These are phyloP conservation scores for Cylindroiulus punctatus DNA, from an alignment of 2,888 invertebrate species.

Conservation along the genomic window DNA sequence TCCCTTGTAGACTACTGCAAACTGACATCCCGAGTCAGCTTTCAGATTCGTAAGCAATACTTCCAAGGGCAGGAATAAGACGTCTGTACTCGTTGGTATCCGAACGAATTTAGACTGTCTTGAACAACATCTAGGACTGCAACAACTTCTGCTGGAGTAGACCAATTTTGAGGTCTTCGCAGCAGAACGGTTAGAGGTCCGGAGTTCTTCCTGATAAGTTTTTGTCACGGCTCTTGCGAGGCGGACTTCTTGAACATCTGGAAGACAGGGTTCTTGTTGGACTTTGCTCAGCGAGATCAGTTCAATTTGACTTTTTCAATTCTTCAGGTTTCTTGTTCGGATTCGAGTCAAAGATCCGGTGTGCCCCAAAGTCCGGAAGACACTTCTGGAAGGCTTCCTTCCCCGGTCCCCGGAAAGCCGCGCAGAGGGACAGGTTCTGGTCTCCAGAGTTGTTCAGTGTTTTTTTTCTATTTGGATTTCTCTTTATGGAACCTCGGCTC, in stretches of 20 bases:
- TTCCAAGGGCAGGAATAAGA: no score
- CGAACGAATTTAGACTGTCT: neutral
- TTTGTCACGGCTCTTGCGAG: neutral
- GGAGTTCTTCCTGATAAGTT: neutral
- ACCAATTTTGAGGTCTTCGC: no score
- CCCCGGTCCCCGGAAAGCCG: neutral
- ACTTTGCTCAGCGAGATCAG: neutral
- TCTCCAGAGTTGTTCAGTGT: neutral
- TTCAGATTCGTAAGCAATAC: no score
- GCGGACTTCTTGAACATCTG: neutral
- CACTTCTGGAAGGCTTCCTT: neutral
- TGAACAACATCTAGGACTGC: neutral
- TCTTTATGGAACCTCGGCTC: neutral
- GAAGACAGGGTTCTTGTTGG: neutral
- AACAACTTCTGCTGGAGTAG: no score
- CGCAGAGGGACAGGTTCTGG: neutral
- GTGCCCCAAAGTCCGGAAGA: no score
- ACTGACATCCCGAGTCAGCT: no score
- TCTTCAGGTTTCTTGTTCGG: neutral
- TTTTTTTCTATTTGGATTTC: constrained; percentile 3
- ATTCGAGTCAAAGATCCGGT: no score
- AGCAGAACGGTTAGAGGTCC: neutral
- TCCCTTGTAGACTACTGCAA: no score
- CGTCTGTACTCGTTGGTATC: neutral
- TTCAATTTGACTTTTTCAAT: neutral